These are phyloP conservation scores for Mobula birostris DNA, from an alignment of 2,113 vertebrate genomes.

Conservation along the genomic window DNA sequence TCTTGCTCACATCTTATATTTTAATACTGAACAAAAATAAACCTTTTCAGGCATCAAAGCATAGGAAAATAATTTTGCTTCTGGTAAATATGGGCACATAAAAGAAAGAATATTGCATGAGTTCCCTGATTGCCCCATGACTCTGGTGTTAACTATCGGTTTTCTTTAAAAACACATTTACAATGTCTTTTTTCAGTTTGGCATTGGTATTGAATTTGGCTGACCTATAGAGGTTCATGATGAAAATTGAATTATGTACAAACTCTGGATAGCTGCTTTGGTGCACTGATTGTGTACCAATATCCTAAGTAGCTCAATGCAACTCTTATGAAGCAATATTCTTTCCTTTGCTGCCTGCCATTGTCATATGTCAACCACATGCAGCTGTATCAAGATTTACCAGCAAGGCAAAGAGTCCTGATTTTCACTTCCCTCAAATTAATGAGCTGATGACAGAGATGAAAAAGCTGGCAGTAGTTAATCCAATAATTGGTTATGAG, in stretches of 20 bases:
- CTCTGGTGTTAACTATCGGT: neutral
- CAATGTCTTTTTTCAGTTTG: neutral
- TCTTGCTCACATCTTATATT: neutral
- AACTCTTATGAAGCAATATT: neutral
- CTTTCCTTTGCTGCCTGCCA: neutral
- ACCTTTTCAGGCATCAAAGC: neutral
- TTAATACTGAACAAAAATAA: neutral
- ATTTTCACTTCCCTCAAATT: no score
- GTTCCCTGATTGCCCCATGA: neutral
- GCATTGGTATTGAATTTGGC: neutral
- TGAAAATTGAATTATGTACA: neutral
- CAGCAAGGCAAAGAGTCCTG: no score
- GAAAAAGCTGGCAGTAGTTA: no score
- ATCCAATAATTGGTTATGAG: no score
- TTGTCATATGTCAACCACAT: no score
- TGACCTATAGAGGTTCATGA: neutral
- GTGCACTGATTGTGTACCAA: neutral
- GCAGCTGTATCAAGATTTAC: no score
- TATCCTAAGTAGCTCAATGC: neutral
- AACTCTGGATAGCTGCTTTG: neutral
- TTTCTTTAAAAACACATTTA: neutral
- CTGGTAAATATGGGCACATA: neutral
- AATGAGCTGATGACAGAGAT: no score
- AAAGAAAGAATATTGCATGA: neutral
- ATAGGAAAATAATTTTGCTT: neutral